A percentile compares a stretch with the other conserved stretches of the same genome.
phyloP scores from a whole-genome alignment of 2,797 vertebrate genomes.

The Sebastes flavidus region DNA sequence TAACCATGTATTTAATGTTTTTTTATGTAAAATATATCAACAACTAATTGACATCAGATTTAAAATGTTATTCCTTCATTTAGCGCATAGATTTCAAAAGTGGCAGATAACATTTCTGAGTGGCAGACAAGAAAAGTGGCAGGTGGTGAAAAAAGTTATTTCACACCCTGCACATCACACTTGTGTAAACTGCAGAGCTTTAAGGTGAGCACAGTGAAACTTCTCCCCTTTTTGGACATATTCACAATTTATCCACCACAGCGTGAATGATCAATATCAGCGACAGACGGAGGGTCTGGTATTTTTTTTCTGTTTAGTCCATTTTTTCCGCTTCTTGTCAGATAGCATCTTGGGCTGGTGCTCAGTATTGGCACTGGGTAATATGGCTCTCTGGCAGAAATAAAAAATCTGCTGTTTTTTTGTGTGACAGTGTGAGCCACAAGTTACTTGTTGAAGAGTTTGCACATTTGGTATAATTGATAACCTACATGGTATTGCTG shows the following conservation, averaged over 20 bases:
- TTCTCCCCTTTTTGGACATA: not conserved
- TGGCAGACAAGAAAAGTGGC: too few species aligned
- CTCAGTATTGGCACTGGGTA: not conserved
- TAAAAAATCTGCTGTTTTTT: not conserved
- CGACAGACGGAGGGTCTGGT: not conserved
- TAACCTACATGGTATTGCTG: not conserved
- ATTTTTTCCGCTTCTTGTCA: not conserved
- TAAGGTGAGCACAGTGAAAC: not conserved
- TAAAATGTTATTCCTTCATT: too few species aligned
- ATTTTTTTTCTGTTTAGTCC: not conserved
- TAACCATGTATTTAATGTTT: too few species aligned
- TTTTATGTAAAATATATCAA: too few species aligned
- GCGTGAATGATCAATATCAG: not conserved
- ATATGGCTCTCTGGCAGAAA: not conserved
- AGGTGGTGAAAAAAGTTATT: too few species aligned
- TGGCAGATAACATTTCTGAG: too few species aligned
- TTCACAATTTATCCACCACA: not conserved
- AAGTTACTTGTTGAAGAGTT: not conserved
- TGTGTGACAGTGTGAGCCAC: not conserved
- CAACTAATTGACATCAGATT: too few species aligned
- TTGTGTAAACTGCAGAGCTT: not conserved
- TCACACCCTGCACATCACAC: not conserved
- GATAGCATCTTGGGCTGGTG: not conserved
- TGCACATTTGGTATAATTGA: not conserved
- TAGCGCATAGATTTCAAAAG: too few species aligned